Conservation (phyloP, 2,888 invertebrate genomes). For the Zaprionus bogoriensis region DNA sequence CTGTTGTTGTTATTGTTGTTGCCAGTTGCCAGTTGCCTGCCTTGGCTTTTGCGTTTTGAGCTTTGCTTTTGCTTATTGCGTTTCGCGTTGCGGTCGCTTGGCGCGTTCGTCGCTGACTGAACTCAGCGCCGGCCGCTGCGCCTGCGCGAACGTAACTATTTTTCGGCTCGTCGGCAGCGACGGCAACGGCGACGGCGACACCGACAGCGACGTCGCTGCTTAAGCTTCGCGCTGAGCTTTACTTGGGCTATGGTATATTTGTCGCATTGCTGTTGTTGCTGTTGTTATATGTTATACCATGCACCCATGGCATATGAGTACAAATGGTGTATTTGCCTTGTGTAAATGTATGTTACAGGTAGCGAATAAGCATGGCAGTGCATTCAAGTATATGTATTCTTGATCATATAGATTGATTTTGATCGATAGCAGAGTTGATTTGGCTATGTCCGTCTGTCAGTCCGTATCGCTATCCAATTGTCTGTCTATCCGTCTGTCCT, state of each 20-base stretch:
- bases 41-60: conserved; percentile 2
- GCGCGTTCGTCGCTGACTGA: conserved; percentile 59
- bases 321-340: no score
- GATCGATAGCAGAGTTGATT: no score
- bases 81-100: conserved; percentile 40
- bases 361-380: no score
- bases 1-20: neutral
- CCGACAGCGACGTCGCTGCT: conserved; percentile 13
- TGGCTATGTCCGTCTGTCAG: no score
- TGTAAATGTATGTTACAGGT: no score
- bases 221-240: conserved; percentile 41
- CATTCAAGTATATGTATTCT: no score
- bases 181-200: conserved; percentile 2
- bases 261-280: conserved; percentile 33
- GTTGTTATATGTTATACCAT: no score
- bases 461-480: no score
- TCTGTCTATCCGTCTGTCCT: no score
- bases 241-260: conserved; percentile 44
- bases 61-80: conserved; percentile 6
- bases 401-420: no score
- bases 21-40: neutral
- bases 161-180: conserved; percentile 12
- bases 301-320: no score
- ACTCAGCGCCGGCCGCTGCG: conserved; percentile 12
- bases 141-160: conserved; percentile 36